These are phyloP conservation scores for Drosophila chauvacae DNA, from an alignment of 1,140 invertebrate genomes.

Conservation along the genomic window DNA sequence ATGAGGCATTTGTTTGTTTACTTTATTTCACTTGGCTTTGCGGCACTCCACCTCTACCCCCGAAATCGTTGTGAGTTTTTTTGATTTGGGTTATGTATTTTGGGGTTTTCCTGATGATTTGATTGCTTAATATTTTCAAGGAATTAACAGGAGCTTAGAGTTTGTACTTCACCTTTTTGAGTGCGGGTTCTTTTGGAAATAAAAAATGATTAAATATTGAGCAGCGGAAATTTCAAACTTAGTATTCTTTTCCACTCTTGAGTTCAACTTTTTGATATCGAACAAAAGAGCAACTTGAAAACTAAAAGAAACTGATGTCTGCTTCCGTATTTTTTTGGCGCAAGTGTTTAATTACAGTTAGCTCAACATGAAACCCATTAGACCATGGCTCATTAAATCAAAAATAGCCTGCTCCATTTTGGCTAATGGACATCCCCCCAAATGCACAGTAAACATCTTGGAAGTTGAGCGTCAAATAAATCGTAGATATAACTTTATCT, in stretches of 20 bases:
- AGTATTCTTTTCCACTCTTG: background rate
- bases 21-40: slow-evolving; percentile 55
- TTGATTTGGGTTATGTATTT: slow-evolving; percentile 32
- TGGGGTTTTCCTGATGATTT: slow-evolving; percentile 26
- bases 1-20: slow-evolving; percentile 84
- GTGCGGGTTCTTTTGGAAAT: background rate
- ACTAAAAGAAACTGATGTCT: slow-evolving; percentile 6
- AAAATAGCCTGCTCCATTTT: slow-evolving; percentile 83
- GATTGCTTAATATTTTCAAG: slow-evolving; percentile 13
- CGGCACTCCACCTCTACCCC: slow-evolving; percentile 1
- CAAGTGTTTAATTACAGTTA: slow-evolving; percentile 52
- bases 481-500: slow-evolving; percentile 43
- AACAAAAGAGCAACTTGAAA: slow-evolving; percentile 28
- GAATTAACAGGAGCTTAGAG: slow-evolving; percentile 5
- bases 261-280: background rate
- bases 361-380: slow-evolving; percentile 70
- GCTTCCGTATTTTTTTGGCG: slow-evolving; percentile 28
- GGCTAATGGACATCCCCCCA: slow-evolving; percentile 75
- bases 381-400: slow-evolving; percentile 83
- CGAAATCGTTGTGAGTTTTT: slow-evolving; percentile 12
- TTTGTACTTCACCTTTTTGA: background rate
- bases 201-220: background rate
- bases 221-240: background rate
- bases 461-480: slow-evolving; percentile 68
- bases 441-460: slow-evolving; percentile 44